Percentiles rank a stretch among this genome's conserved stretches.
Conservation (phyloP, 2,888 invertebrate genomes). For the Seira sanloemensis region DNA sequence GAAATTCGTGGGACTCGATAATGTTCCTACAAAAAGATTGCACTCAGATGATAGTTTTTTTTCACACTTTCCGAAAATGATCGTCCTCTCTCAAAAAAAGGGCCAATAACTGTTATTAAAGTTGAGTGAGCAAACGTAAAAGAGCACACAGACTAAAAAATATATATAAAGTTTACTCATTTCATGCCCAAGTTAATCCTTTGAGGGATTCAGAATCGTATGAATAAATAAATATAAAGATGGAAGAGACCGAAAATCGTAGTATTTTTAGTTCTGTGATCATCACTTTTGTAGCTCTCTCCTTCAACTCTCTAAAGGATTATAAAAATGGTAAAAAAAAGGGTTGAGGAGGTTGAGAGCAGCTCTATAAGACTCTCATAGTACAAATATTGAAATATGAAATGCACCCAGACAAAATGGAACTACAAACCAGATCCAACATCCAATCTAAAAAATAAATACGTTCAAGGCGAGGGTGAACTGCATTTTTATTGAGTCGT, state of each 20-base stretch:
- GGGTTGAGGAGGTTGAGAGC: too few relatives aligned
- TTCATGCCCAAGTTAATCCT: not conserved
- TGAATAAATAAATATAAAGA: too few relatives aligned
- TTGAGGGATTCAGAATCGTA: not conserved
- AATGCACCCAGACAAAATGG: too few relatives aligned
- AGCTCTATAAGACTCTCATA: not conserved
- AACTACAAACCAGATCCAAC: too few relatives aligned
- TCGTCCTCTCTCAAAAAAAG: too few relatives aligned
- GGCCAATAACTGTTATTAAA: not conserved
- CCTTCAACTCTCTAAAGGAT: not conserved
- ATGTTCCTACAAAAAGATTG: too few relatives aligned
- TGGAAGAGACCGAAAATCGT: too few relatives aligned
- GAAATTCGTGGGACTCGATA: not conserved
- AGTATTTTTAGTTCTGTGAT: not conserved
- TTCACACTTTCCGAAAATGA: too few relatives aligned
- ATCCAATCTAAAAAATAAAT: not conserved
- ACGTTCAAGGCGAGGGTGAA: not conserved
- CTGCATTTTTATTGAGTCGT: not conserved
- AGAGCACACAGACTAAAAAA: not conserved
- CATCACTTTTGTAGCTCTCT: not conserved
- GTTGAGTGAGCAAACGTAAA: not conserved
- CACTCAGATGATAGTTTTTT: too few relatives aligned
- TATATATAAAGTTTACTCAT: not conserved
- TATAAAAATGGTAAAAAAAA: not conserved
- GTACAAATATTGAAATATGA: not conserved